Evolutionary conservation across 2,888 invertebrate species (phyloP), one percentile per base, ranked within the genome.

Genomic region (Lacanobia oleracea): DNA sequence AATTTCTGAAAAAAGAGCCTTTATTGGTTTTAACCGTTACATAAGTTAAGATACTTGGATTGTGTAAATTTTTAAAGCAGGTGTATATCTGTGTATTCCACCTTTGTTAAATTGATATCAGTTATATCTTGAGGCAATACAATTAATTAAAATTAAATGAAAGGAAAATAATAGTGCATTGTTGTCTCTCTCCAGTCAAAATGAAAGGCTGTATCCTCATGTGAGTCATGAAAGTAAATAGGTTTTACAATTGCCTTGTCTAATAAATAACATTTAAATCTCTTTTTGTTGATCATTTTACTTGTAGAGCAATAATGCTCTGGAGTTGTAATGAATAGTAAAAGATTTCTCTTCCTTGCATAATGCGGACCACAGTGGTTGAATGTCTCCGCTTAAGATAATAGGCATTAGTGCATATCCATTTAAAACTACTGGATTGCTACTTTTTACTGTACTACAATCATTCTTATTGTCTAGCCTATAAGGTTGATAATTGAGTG

Each of bases 401-500:
- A 76, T 72, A 75, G 50, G 53, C 68, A 79, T 79, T 81, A 33
- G 75, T 72, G 62, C 74, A 74, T 65, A 66, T 70, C 74, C 66
- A 75, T 75, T 70, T 71, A 82, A 86, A 79, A 59, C 66, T 43
- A 67, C 67, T 75, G 33, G 66, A 48, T 54, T 18, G 14, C 23
- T 16, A 70, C n/a, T 40, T 50, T 45, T 43, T 51, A 27, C 2
- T 16, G 12, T 10, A 53, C 27, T 18, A 1, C 62, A 82, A 81
- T 77, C 64, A 72, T 56, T 77, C 79, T 68, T 87, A 85, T 81
- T 64, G 23, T 67, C 7, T 33, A 66, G 14, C 53, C 14, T n/a
- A 77, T 87, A 89, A 81, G 77, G 87, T 81, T 79, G 62, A 51
- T 67, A 81, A 79, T 91, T 53, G 77, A 79, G 66, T 76, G 72